Evolutionary conservation across 2,888 invertebrate species (phyloP), one percentile per base, ranked within the genome.

Genomic region (Oxytorus armatus): DNA sequence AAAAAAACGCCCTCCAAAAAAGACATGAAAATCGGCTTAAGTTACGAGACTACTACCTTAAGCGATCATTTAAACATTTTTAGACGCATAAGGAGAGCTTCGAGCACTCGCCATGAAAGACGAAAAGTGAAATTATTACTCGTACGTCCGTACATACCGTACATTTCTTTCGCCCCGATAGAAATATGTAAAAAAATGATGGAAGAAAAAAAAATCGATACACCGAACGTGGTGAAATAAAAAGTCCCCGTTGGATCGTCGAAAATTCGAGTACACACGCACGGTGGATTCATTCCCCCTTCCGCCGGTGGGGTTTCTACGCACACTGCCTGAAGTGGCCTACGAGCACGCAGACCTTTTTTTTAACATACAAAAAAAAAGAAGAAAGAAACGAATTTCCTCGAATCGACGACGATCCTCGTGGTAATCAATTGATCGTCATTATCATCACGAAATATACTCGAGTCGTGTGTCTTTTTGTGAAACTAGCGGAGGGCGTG

Each of bases 271-370:
- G 69, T 79, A 83, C 36, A 42, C 47, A 74, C 18, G 57, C 63
- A 77, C 68, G 66, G 74, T 65, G 74, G 74, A 85, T 84, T 83
- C 63, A 61, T 59, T 55, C 42, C 21, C 63, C 23, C 47, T n/a
- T n/a, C n/a, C n/a, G n/a, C 14, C 18, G 57, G 53, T 49, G 49
- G 61, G n/a, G 49, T 74, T 65, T 77, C 53, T 72, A 84, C 81
- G 81, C 82, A 81, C 87, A 88, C 88, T 88, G 88, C 88, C 87
- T 82, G 83, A 84, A 82, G 82, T 88, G 87, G 87, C 88, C 88
- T 88, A 87, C 73, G 79, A 23, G 82, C 78, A 74, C 76, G 77
- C 82, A 81, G 85, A 84, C 83, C 86, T 85, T 86, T 83, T 68
- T 79, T 78, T 82, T 77, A 79, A 63, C 55, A 69, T 11, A 1